phyloP scores from a whole-genome alignment of 2,797 vertebrate species.

The Micropoecilia bifurca region DNA sequence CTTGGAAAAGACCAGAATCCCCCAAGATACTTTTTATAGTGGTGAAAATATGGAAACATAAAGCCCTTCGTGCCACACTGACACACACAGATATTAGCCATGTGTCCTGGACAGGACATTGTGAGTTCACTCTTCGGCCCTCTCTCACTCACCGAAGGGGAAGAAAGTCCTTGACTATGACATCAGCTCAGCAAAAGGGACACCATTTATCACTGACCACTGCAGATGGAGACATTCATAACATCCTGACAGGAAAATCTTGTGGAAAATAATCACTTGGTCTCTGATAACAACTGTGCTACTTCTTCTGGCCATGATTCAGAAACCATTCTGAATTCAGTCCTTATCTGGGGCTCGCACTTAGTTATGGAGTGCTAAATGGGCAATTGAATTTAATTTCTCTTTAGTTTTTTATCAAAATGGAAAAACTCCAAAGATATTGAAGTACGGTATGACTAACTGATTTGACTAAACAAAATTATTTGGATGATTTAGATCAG shows the following conservation, averaged over 20 bases:
- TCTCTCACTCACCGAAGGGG: constrained; percentile 72
- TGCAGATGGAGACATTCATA: constrained; percentile 97
- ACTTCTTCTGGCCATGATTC: constrained; percentile 57
- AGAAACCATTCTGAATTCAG: constrained; percentile 69
- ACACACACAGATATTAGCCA: constrained; percentile 37
- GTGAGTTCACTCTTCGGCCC: background rate
- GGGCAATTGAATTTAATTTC: background rate
- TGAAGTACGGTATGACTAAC: background rate
- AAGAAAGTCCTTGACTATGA: constrained; percentile 90
- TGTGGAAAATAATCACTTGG: constrained; percentile 95
- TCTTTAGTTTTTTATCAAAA: background rate
- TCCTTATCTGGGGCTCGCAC: background rate
- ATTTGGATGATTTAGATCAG: constrained; percentile 49
- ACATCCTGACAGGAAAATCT: constrained; percentile 99
- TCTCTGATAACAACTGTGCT: constrained; percentile 89
- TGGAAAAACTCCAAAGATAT: background rate
- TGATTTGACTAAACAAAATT: background rate
- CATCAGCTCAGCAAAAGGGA: constrained; percentile 88
- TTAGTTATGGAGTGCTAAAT: background rate
- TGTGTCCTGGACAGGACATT: constrained; percentile 49
- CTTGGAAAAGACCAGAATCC: constrained; percentile 11
- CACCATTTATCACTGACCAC: constrained; percentile 93
- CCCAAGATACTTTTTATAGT: constrained; percentile 27
- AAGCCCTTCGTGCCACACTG: constrained; percentile 8
- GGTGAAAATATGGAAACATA: constrained; percentile 48